Evolutionary conservation across 1,140 invertebrate genomes (phyloP).

Genomic region (Parasteatoda tepidariorum): DNA sequence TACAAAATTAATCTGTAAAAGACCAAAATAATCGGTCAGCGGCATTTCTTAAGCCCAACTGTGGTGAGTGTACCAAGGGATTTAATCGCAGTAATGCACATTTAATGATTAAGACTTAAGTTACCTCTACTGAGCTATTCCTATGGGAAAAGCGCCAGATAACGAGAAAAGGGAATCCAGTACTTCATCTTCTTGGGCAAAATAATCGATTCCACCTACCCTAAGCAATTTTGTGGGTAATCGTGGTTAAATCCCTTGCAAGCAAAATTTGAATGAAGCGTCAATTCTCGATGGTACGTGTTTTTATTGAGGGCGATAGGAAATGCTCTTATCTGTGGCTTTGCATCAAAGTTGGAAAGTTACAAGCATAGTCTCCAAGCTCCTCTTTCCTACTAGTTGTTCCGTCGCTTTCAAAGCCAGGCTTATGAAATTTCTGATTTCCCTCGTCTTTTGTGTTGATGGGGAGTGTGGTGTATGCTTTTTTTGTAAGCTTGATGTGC

Average conservation of each 20-base stretch:
- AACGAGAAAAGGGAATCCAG: constrained; percentile 56
- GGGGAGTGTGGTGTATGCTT: not conserved
- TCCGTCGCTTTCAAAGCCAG: not conserved
- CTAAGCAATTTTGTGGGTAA: constrained; percentile 55
- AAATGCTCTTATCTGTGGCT: constrained; percentile 51
- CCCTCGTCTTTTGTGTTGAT: not conserved
- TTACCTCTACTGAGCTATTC: constrained; percentile 50
- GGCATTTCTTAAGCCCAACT: constrained; percentile 42
- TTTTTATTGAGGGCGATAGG: constrained; percentile 51
- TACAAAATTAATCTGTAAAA: constrained; percentile 26
- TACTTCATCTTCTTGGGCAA: constrained; percentile 44
- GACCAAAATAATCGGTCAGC: constrained; percentile 53
- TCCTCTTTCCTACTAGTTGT: not conserved
- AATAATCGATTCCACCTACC: constrained; percentile 44
- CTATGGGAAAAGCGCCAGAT: constrained; percentile 30
- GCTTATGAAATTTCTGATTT: not conserved
- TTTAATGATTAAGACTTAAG: constrained; percentile 61
- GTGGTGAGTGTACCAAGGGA: constrained; percentile 51
- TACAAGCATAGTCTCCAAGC: constrained; percentile 7
- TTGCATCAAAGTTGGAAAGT: constrained; percentile 26
- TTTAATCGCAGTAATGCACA: constrained; percentile 58
- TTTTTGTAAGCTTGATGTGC: too few relatives aligned
- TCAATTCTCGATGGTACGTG: constrained; percentile 43
- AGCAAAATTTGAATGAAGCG: constrained; percentile 54
- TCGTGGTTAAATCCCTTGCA: constrained; percentile 44